These are phyloP conservation scores for Drosophila jambulina DNA, from an alignment of 1,140 invertebrate species.

Conservation along the genomic window DNA sequence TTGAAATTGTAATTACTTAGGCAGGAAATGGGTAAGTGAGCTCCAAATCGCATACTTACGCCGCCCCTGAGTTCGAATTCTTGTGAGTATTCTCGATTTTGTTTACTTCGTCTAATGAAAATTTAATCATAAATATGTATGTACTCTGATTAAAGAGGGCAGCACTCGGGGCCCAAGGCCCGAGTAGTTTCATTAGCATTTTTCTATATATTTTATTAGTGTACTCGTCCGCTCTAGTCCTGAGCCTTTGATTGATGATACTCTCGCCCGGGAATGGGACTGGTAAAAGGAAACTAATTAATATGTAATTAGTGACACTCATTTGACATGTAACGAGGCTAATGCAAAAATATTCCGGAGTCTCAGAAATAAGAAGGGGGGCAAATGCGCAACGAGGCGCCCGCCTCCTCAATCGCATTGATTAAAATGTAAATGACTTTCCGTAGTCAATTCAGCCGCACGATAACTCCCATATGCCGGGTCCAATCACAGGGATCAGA, in stretches of 20 bases:
- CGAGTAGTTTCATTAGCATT: slow-evolving; percentile 40
- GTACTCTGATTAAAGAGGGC: slow-evolving; percentile 52
- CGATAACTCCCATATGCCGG: slow-evolving; percentile 37
- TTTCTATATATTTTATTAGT: slow-evolving; percentile 42
- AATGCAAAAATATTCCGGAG: slow-evolving; percentile 41
- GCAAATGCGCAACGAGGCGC: background rate
- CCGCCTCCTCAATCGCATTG: background rate
- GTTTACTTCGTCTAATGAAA: slow-evolving; percentile 59
- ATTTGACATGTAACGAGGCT: slow-evolving; percentile 61
- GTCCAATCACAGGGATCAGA: slow-evolving; percentile 44
- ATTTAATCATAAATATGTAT: slow-evolving; percentile 65
- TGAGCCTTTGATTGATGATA: slow-evolving; percentile 65
- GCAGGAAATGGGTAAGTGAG: slow-evolving; percentile 61
- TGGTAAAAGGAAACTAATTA: slow-evolving; percentile 66
- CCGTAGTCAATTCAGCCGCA: slow-evolving; percentile 34
- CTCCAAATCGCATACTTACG: slow-evolving; percentile 41
- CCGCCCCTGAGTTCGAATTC: slow-evolving; percentile 11
- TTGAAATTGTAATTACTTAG: slow-evolving; percentile 80
- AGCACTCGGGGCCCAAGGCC: background rate
- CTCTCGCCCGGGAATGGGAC: slow-evolving; percentile 10
- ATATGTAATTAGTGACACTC: slow-evolving; percentile 70
- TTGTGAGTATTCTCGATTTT: slow-evolving; percentile 18
- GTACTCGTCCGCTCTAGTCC: slow-evolving; percentile 1
- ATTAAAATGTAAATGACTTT: slow-evolving; percentile 54
- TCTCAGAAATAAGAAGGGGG: slow-evolving; percentile 2